These are phyloP conservation scores for Glyphotaelius pellucidus DNA, from an alignment of 2,888 invertebrate genomes.

Conservation along the genomic window DNA sequence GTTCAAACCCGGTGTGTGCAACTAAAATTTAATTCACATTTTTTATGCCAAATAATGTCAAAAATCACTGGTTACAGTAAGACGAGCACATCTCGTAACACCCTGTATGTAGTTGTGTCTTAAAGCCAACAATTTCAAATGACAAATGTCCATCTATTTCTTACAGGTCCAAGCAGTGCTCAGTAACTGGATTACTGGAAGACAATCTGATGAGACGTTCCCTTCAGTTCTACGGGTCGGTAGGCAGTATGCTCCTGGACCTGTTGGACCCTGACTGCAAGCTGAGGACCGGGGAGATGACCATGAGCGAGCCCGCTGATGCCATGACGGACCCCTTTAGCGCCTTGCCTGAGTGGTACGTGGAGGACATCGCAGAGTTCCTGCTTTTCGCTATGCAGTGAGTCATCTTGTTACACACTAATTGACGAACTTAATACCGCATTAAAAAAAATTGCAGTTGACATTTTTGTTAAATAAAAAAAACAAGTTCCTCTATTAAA, in stretches of 20 bases:
- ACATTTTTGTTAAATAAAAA: too few species aligned
- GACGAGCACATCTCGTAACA: too few species aligned
- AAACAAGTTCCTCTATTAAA: too few species aligned
- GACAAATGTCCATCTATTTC: background rate
- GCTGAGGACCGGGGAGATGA: conserved; percentile 66
- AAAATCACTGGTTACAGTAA: too few species aligned
- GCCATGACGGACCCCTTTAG: conserved; percentile 87
- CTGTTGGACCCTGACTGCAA: conserved; percentile 75
- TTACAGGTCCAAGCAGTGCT: conserved; percentile 91
- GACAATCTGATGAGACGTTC: conserved; percentile 88
- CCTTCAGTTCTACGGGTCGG: conserved; percentile 91
- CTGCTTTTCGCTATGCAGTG: conserved; percentile 94
- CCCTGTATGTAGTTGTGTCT: too few species aligned
- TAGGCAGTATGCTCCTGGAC: conserved; percentile 86
- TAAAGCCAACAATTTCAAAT: background rate
- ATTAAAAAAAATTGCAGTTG: background rate
- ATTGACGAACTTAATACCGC: background rate
- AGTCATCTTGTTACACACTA: conserved; percentile 72
- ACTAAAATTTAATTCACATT: too few species aligned
- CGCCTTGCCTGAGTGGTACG: conserved; percentile 97
- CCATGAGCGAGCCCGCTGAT: conserved; percentile 74
- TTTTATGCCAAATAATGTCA: too few species aligned
- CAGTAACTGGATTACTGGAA: conserved; percentile 93
- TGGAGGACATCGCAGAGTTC: conserved; percentile 98
- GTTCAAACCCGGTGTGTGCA: too few species aligned